Percentiles rank a stretch among this genome's conserved stretches.
Evolutionary conservation across 2,888 invertebrate genomes (phyloP).

Genomic region (Cylindroiulus punctatus): DNA sequence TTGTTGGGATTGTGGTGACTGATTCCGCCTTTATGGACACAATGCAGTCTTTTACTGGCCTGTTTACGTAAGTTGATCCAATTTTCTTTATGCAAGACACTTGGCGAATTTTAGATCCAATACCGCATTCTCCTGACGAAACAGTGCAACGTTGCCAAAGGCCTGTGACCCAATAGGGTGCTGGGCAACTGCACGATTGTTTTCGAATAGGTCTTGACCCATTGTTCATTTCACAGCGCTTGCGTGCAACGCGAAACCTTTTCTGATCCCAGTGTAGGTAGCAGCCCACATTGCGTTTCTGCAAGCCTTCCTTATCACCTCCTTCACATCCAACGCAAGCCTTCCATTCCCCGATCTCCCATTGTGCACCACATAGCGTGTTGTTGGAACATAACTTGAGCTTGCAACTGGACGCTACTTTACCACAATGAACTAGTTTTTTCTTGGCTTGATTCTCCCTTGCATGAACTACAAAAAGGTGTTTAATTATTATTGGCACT

Average conservation of each 20-base stretch:
- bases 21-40: neutral
- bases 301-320: neutral
- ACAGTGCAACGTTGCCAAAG: conserved; percentile 38
- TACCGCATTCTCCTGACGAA: conserved; percentile 17
- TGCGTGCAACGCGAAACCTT: conserved; percentile 6
- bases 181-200: conserved; percentile 49
- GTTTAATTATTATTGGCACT: too few species aligned
- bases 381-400: neutral
- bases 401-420: neutral
- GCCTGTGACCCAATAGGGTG: conserved; percentile 39
- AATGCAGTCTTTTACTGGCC: conserved; percentile 1
- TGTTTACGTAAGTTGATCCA: neutral
- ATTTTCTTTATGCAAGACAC: neutral
- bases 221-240: conserved; percentile 35
- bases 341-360: conserved; percentile 39
- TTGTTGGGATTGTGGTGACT: neutral
- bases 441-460: neutral
- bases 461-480: neutral
- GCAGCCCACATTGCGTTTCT: conserved; percentile 50
- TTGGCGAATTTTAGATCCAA: conserved; percentile 31
- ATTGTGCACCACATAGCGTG: conserved; percentile 8
- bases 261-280: neutral
- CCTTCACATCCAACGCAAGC: conserved; percentile 25
- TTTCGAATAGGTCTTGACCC: conserved; percentile 47
- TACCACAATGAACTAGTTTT: neutral